A percentile compares a stretch with the other conserved stretches of the same genome.
Conservation (phyloP, 92 coral and sea anemone genomes). For the Phenganax marumi region DNA sequence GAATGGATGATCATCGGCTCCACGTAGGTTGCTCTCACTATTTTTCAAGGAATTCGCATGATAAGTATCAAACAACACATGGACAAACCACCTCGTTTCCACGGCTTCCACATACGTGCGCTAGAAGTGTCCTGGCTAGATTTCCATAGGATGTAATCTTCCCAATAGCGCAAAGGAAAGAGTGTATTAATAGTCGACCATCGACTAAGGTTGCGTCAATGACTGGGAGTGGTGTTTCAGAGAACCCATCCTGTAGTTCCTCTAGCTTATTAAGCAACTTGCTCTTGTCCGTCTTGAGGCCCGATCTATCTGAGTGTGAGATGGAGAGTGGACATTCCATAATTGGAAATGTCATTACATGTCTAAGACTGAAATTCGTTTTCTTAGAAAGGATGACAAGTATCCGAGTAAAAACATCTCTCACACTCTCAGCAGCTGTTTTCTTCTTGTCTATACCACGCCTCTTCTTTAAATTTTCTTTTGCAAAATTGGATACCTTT, state of each 20-base stretch:
- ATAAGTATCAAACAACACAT: too few relatives aligned
- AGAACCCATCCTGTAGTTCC: too few relatives aligned
- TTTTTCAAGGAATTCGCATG: too few relatives aligned
- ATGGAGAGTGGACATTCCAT: not conserved
- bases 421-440: slow-evolving; percentile 10
- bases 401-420: slow-evolving; percentile 11
- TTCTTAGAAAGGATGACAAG: slow-evolving; percentile 6
- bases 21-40: not conserved
- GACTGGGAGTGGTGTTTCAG: too few relatives aligned
- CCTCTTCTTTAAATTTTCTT: slow-evolving; percentile 3
- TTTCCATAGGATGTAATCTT: too few relatives aligned
- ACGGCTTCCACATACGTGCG: too few relatives aligned
- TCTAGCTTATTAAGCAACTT: not conserved
- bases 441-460: not conserved
- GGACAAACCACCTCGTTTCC: too few relatives aligned
- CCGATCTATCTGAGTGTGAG: slow-evolving; percentile 10
- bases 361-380: slow-evolving; percentile 3
- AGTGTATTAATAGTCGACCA: too few relatives aligned
- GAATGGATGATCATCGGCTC: too few relatives aligned
- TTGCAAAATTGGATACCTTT: slow-evolving; percentile 15
- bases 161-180: too few relatives aligned
- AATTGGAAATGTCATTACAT: slow-evolving; percentile 16
- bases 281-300: not conserved
- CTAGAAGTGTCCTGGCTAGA: too few relatives aligned
- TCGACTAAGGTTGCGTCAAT: too few relatives aligned